Conservation (phyloP, 2,113 vertebrate genomes). For the Trinectes maculatus region DNA sequence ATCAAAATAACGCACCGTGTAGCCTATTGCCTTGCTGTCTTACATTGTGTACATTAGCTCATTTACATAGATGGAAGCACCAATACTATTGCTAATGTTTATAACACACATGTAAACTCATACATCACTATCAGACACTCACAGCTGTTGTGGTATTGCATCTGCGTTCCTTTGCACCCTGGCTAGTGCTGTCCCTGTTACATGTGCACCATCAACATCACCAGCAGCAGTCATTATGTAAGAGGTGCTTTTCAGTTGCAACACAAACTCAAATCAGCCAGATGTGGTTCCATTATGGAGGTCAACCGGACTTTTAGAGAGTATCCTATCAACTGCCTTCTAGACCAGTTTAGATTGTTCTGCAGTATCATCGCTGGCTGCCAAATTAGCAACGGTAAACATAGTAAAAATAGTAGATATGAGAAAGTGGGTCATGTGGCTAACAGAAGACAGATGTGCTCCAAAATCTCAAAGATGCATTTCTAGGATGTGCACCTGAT, state of each 20-base stretch:
- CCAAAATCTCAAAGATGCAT: neutral
- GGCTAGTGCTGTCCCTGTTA: conserved; percentile 43
- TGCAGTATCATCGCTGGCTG: no score
- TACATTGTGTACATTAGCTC: conserved; percentile 58
- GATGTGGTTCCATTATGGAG: conserved; percentile 41
- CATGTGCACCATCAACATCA: conserved; percentile 53
- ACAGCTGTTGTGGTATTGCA: conserved; percentile 41
- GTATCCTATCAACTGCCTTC: no score
- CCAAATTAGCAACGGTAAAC: no score
- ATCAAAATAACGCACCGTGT: conserved; percentile 28
- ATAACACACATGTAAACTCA: conserved; percentile 21
- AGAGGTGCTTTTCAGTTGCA: conserved; percentile 25
- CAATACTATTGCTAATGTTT: conserved; percentile 75
- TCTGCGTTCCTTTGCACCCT: conserved; percentile 13
- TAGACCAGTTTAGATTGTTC: no score
- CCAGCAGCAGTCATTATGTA: conserved; percentile 12
- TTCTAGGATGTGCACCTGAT: neutral
- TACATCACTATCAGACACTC: conserved; percentile 9
- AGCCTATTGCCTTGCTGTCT: conserved; percentile 55
- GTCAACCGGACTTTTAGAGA: conserved; percentile 3
- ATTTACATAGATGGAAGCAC: conserved; percentile 73
- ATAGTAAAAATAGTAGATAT: no score
- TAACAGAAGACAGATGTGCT: neutral
- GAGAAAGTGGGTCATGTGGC: neutral
- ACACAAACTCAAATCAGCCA: neutral